These are phyloP conservation scores for Phyllostomus hastatus DNA, from an alignment of 2,113 vertebrate species.

Conservation along the genomic window DNA sequence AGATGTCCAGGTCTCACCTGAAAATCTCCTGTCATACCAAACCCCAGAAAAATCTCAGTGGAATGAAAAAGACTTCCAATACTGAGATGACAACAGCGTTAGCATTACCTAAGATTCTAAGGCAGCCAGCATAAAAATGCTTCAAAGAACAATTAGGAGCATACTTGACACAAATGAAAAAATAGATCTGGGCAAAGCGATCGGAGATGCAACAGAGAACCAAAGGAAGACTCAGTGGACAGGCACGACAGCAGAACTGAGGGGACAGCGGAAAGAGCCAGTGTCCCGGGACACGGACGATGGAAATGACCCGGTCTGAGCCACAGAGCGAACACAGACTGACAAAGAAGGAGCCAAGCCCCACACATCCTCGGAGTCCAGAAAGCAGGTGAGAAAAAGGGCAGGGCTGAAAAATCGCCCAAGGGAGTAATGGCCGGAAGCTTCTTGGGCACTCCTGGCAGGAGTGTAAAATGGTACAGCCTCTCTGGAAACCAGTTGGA, in stretches of 20 bases:
- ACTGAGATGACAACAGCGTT: not conserved
- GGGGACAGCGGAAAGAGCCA: not conserved
- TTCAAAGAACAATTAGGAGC: not conserved
- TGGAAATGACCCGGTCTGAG: not conserved
- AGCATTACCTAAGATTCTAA: not conserved
- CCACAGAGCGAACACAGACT: not conserved
- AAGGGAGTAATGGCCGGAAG: not conserved
- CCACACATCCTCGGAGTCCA: not conserved
- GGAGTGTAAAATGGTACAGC: not conserved
- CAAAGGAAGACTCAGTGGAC: not conserved
- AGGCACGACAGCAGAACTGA: not conserved
- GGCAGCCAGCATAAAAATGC: not conserved
- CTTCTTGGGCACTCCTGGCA: not conserved
- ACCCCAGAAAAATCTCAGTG: not conserved
- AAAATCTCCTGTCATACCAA: not conserved
- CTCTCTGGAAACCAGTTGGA: not conserved
- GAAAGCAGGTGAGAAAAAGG: not conserved
- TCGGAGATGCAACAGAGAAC: not conserved
- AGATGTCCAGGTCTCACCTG: not conserved
- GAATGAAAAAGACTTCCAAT: not conserved
- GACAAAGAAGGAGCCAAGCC: not conserved
- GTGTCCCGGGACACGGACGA: not conserved
- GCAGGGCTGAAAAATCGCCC: not conserved
- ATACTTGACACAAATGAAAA: not conserved
- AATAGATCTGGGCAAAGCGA: not conserved